Conservation (phyloP, 2,888 invertebrate genomes). For the Agriopis marginaria region DNA sequence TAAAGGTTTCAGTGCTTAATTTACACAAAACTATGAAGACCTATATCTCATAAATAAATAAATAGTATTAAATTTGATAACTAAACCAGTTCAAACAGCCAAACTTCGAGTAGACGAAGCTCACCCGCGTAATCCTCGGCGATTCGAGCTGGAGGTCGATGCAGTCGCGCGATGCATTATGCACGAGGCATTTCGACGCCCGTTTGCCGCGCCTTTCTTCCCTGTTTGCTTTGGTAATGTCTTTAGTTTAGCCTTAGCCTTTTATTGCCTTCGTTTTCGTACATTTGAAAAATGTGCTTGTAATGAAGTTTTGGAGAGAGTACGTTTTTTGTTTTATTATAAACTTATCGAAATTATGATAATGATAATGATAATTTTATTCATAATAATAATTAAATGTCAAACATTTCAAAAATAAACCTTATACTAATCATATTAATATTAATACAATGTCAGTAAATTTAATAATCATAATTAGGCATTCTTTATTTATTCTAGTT, state of each 20-base stretch:
- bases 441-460: too few relatives aligned
- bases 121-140: constrained; percentile 31
- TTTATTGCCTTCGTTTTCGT: constrained; percentile 29
- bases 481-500: too few relatives aligned
- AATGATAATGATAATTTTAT: too few relatives aligned
- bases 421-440: too few relatives aligned
- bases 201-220: constrained; percentile 54
- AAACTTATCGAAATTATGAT: too few relatives aligned
- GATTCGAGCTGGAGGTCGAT: constrained; percentile 57
- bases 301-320: neutral
- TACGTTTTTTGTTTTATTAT: neutral
- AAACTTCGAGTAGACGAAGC: constrained; percentile 12
- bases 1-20: too few relatives aligned
- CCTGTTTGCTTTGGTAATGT: constrained; percentile 47
- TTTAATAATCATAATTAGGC: too few relatives aligned
- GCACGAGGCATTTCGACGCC: constrained; percentile 72
- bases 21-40: too few relatives aligned
- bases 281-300: constrained; percentile 11
- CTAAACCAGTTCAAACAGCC: constrained; percentile 15
- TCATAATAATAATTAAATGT: too few relatives aligned
- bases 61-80: neutral
- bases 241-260: constrained; percentile 27
- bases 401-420: too few relatives aligned
- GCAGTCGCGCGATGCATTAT: constrained; percentile 73
- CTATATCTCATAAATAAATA: too few relatives aligned